Evolutionary conservation across 2,888 invertebrate species (phyloP), one percentile per base, ranked within the genome.

Genomic region (Noctua comes): DNA sequence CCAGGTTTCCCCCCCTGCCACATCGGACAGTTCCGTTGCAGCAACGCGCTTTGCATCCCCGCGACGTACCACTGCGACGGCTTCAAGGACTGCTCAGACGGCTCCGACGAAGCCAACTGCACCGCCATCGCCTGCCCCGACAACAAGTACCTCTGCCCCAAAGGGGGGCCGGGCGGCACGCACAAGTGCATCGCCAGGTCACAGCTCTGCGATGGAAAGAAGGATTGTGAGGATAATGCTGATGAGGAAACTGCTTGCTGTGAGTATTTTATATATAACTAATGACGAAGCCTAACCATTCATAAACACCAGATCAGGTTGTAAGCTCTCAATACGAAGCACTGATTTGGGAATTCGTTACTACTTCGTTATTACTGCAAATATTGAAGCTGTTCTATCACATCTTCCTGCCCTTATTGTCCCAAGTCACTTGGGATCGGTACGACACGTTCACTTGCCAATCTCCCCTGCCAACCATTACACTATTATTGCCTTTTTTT

Each of bases 1-100:
- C 6, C 51, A 99, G 99, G 98, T 95, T 99, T 99, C 93, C 98
- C 98, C 0, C 97, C 98, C 0, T 99, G 99, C 94, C 98, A 98
- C 92, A 98, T 98, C 88, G 98, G 98, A 3, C 99, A 99, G 96
- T 99, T 99, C 96, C 97, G 99, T 59, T 99, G 99, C 96, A 98
- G 98, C 87, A 99, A 99, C 95, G 98, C 98, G 0, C 97, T 99
- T 21, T 99, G 99, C 95, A 99, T 99, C 90, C 99, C 99, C 0
- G 97, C 97, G 72, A 97, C 98, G 71, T 99, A 98, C 95, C 98
- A 98, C 93, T 99, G 99, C 95, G 98, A 98, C 92, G 98, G 98
- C 46, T 98, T 98, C 96, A 97, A 98, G 84, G 99, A 99, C 95
- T 99, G 99, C 95, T 97, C 98, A 0, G 99, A 99, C 92, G 98